Conservation (phyloP, 2,113 vertebrate genomes). For the Lepus americanus region DNA sequence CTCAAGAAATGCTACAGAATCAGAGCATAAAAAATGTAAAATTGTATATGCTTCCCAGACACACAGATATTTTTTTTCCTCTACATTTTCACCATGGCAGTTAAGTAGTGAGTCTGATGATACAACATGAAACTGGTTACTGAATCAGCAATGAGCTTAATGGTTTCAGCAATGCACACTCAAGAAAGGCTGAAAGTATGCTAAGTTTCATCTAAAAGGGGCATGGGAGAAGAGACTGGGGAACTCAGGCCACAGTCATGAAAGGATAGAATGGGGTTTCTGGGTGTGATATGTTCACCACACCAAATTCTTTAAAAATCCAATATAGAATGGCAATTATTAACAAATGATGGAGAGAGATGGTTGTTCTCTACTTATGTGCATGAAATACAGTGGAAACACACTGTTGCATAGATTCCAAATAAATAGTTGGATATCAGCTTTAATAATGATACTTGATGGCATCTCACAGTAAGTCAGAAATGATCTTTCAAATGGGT, state of each 20-base stretch:
- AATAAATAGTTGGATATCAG: conserved; percentile 81
- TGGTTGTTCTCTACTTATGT: conserved; percentile 68
- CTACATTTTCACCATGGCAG: conserved; percentile 87
- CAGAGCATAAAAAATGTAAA: conserved; percentile 89
- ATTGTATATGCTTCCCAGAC: conserved; percentile 89
- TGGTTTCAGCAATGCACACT: conserved; percentile 73
- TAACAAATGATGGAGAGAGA: conserved; percentile 74
- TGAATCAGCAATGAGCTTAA: conserved; percentile 79
- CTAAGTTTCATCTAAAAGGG: conserved; percentile 75
- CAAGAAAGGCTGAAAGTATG: conserved; percentile 76
- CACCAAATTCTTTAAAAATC: conserved; percentile 81
- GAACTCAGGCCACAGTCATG: conserved; percentile 85
- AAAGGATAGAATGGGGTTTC: conserved; percentile 77
- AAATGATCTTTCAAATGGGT: conserved; percentile 71
- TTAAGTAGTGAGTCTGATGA: conserved; percentile 88
- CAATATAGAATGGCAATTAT: conserved; percentile 79
- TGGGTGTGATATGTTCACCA: conserved; percentile 78
- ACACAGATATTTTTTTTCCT: conserved; percentile 84
- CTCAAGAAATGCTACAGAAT: conserved; percentile 89
- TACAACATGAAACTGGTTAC: conserved; percentile 83
- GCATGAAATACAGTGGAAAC: conserved; percentile 84
- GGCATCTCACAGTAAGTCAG: conserved; percentile 76
- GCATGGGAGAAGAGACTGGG: neutral
- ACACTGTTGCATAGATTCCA: conserved; percentile 76
- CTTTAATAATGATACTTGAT: conserved; percentile 83